Base-by-base conservation (phyloP, 2,113 vertebrate genomes). In the Thymallus thymallus region DNA sequence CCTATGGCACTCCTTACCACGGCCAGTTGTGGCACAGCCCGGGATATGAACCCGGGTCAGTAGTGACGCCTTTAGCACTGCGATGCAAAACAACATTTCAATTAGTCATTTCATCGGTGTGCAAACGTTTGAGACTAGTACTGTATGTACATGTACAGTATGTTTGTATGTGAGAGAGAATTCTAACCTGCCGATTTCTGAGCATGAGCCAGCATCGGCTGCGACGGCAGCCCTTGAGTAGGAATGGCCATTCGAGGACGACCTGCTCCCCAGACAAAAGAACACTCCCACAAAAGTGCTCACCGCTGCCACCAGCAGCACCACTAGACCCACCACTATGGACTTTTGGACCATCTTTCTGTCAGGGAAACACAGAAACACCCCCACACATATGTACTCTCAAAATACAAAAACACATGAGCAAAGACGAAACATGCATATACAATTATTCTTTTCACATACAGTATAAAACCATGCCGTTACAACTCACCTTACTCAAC, bases 121-220 rank as follows among this genome's bases (percentile, higher is more conserved):
- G 18, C 9, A 32, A 20, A 66, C 22, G 10, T 14, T 12, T 10
- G 22, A 61, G 20, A 16, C 3, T 24, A 24, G 12, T 29, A 63
- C 24, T 23, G 48, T 51, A n/a, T 26, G 13, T 62, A 41, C 35
- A 41, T 41, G 35, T 10, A 41, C 9, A 41, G 35, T 41, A 2
- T 41, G 35, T 41, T 41, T 41, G 35, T 41, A 7, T 35, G 9
- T 41, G 35, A 10, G 9, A 41, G 56, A 16, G 3, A 32, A 22
- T 60, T 0, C 92, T 90, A 83, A 98, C 97, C 96, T 96, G 73
- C 97, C 96, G 0, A 98, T 82, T 78, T 94, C 84, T 0, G 98
- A 99, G 81, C 97, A 99, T 0, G 13, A 89, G 51, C 93, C 92
- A 0, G 97, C 95, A 0, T 99, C 97, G 0, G 98, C 81, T 2